Percentiles rank a stretch among this genome's conserved stretches.
phyloP scores from a whole-genome alignment of 2,797 vertebrate species.

The Euthynnus affinis region DNA sequence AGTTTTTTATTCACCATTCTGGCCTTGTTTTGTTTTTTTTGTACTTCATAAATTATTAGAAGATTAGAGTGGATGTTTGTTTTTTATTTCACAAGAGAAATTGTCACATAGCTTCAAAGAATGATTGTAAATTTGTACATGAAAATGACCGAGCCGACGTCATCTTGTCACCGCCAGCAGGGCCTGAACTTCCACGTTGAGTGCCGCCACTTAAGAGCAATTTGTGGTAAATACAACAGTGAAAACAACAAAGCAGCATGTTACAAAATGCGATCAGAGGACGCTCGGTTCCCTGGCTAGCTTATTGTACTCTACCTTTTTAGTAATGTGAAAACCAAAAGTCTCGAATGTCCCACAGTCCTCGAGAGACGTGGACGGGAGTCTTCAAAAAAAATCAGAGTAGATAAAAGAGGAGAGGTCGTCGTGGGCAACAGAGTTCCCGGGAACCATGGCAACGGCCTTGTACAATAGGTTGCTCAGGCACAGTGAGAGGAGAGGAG shows the following conservation, averaged over 20 bases:
- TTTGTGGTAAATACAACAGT: slow-evolving; percentile 18
- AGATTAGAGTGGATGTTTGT: neutral
- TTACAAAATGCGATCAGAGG: slow-evolving; percentile 31
- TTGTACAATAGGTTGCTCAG: slow-evolving; percentile 71
- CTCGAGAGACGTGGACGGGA: too few species aligned
- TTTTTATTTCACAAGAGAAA: slow-evolving; percentile 57
- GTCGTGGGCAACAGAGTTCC: slow-evolving; percentile 72
- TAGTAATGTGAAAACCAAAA: neutral
- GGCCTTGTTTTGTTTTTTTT: neutral
- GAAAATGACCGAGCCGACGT: neutral
- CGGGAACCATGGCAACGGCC: slow-evolving; percentile 83
- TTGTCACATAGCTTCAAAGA: slow-evolving; percentile 51
- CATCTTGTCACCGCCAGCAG: neutral
- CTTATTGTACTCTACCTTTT: neutral
- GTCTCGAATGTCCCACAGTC: slow-evolving; percentile 3
- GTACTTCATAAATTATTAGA: slow-evolving; percentile 15
- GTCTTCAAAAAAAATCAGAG: slow-evolving; percentile 54
- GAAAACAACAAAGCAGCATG: slow-evolving; percentile 34
- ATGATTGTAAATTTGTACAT: slow-evolving; percentile 30
- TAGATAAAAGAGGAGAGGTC: slow-evolving; percentile 68
- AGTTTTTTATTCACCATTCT: neutral
- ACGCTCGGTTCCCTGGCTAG: neutral
- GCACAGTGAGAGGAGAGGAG: slow-evolving; percentile 35
- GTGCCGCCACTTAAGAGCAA: neutral
- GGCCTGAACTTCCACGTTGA: neutral